phyloP scores from a whole-genome alignment of 2,113 vertebrate species.

The Cranoglanis bouderius region DNA sequence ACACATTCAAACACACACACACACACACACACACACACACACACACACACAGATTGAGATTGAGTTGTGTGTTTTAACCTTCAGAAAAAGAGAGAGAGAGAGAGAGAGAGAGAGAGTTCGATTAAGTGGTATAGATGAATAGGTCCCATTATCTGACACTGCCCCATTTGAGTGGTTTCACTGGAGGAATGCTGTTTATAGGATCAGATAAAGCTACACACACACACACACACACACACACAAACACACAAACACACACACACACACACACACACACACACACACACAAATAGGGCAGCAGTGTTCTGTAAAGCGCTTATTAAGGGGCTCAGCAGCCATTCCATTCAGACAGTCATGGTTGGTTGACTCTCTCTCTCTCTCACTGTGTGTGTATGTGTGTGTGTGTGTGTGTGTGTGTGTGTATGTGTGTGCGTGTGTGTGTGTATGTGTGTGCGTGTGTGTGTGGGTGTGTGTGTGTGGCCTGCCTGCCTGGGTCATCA shows the following conservation, averaged over 20 bases:
- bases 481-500: not conserved
- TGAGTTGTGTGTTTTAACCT: not conserved
- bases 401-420: constrained; percentile 31
- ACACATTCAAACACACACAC: not conserved
- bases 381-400: constrained; percentile 9
- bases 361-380: not conserved
- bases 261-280: constrained; percentile 20
- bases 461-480: constrained; percentile 22
- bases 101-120: constrained; percentile 20
- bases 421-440: constrained; percentile 23
- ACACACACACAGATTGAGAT: no score
- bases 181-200: constrained; percentile 46
- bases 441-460: constrained; percentile 25
- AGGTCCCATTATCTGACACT: constrained; percentile 42
- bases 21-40: not conserved
- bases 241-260: constrained; percentile 32
- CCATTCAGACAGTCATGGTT: constrained; percentile 35
- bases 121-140: constrained; percentile 53
- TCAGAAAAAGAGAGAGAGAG: not conserved
- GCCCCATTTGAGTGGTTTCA: constrained; percentile 44
- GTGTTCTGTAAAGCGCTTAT: constrained; percentile 29
- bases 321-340: constrained; percentile 11
- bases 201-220: constrained; percentile 26
- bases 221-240: constrained; percentile 36
- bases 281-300: constrained; percentile 2